Evolutionary conservation across 1,140 invertebrate species (phyloP).

Genomic region (Calliphora vicina): DNA sequence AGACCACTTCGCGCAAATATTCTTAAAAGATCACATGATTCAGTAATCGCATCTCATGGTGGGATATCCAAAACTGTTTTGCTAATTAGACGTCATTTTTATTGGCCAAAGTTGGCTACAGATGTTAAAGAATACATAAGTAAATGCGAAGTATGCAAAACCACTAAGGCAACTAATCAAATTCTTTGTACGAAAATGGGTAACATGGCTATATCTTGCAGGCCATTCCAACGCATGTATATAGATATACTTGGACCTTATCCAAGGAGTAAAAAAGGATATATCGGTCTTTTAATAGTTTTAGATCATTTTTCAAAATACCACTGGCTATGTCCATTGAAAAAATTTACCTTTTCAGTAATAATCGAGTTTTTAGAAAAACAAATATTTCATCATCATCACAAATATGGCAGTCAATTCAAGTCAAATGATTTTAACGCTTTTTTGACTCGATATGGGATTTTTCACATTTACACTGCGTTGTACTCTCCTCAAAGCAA

Average conservation of each 20-base stretch:
- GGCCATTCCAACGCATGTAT: conserved; percentile 19
- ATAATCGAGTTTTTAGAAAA: background rate
- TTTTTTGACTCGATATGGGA: too few relatives aligned
- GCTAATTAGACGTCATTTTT: too few relatives aligned
- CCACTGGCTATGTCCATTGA: background rate
- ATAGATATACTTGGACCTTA: conserved; percentile 19
- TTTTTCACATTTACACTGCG: too few relatives aligned
- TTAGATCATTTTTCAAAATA: conserved; percentile 36
- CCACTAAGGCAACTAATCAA: too few relatives aligned
- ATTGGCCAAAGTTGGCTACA: too few relatives aligned
- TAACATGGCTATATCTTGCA: too few relatives aligned
- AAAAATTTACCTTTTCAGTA: conserved; percentile 15
- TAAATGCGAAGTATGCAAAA: too few relatives aligned
- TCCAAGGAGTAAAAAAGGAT: too few relatives aligned
- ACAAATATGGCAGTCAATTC: background rate
- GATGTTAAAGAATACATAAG: too few relatives aligned
- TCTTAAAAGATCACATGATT: conserved; percentile 15
- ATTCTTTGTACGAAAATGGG: too few relatives aligned
- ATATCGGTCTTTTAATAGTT: background rate
- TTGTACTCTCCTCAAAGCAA: background rate
- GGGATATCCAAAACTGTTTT: too few relatives aligned
- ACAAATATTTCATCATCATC: conserved; percentile 4
- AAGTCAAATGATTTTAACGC: too few relatives aligned
- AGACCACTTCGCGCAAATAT: background rate
- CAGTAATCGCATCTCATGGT: background rate